Percentiles rank a stretch among this genome's conserved stretches.
These are phyloP conservation scores for Neosilurus hyrtlii DNA, from an alignment of 2,797 vertebrate genomes.

Conservation along the genomic window DNA sequence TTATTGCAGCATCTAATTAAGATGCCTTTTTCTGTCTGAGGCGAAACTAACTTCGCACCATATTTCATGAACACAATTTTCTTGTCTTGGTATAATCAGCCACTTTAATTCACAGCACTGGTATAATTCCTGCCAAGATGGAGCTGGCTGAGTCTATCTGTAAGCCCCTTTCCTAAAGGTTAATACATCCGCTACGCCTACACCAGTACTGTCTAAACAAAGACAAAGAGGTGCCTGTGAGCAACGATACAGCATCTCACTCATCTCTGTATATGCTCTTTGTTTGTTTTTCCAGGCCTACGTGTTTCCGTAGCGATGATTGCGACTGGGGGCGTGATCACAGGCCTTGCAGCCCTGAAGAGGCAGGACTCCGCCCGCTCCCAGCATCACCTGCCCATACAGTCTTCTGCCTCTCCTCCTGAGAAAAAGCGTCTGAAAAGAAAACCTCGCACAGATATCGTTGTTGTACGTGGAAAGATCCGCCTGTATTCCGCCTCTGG, in stretches of 20 bases:
- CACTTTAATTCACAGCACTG: conserved; percentile 14
- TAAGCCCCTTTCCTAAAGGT: conserved; percentile 20
- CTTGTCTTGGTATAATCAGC: conserved; percentile 15
- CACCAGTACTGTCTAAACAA: neutral
- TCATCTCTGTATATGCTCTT: neutral
- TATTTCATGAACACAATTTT: neutral
- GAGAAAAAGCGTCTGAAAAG: conserved; percentile 79
- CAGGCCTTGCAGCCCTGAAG: conserved; percentile 94
- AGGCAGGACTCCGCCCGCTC: conserved; percentile 94
- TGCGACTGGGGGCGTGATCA: conserved; percentile 94
- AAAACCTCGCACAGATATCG: conserved; percentile 86
- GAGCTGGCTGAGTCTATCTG: conserved; percentile 1
- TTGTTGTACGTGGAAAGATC: conserved; percentile 91
- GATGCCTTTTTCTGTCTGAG: neutral
- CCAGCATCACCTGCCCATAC: conserved; percentile 79
- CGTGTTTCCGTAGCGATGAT: conserved; percentile 79
- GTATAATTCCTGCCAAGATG: conserved; percentile 6
- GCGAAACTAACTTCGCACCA: neutral
- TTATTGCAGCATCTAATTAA: conserved; percentile 27
- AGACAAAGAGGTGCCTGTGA: conserved; percentile 14
- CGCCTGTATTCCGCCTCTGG: conserved; percentile 93
- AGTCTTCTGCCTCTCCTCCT: conserved; percentile 63
- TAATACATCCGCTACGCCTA: conserved; percentile 23
- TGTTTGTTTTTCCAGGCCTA: conserved; percentile 42
- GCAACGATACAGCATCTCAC: conserved; percentile 5